Evolutionary conservation across 2,113 vertebrate genomes (phyloP), one percentile per base, ranked within the genome.

Genomic region (Lagopus muta): DNA sequence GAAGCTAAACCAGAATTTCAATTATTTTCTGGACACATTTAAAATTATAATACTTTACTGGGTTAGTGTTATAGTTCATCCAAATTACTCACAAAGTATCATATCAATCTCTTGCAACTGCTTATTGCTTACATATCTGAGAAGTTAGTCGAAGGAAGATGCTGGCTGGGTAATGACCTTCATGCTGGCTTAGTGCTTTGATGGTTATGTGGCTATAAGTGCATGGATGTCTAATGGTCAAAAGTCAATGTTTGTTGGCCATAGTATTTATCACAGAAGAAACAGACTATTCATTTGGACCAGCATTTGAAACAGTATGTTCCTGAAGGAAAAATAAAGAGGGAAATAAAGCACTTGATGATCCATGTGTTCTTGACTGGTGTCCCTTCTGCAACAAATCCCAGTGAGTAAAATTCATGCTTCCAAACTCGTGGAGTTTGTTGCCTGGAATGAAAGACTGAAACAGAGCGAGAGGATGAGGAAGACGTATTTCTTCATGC

Each of bases 11-110:
- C 97, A 97, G 98, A 98, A 98, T 98, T 98, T 98, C 98, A 98
- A 98, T 98, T 98, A 98, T 98, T 98, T 98, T 98, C 98, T 97
- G 97, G 98, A 98, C 98, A 98, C 98, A 98, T 98, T 98, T 98
- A 98, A 98, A 98, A 98, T 98, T 98, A 98, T 98, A 98, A 98
- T 98, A 97, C 97, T 98, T 98, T 97, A 88, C 97, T 89, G 97
- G 95, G 96, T 97, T 98, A 96, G 97, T 96, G 97, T 97, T 97
- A 98, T 97, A 97, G 98, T 98, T 98, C 98, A 97, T 97, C 96
- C 97, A 97, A 97, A 98, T 98, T 97, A 98, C 97, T 98, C 97
- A 97, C 97, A 92, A 97, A 97, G 96, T 97, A 98, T 97, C 97
- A 78, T 97, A 98, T 98, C 98, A 97, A 97, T 98, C 98, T 98